Percentiles rank a stretch among this genome's conserved stretches.
Evolutionary conservation across 2,113 vertebrate species (phyloP).

Genomic region (Alectura lathami): DNA sequence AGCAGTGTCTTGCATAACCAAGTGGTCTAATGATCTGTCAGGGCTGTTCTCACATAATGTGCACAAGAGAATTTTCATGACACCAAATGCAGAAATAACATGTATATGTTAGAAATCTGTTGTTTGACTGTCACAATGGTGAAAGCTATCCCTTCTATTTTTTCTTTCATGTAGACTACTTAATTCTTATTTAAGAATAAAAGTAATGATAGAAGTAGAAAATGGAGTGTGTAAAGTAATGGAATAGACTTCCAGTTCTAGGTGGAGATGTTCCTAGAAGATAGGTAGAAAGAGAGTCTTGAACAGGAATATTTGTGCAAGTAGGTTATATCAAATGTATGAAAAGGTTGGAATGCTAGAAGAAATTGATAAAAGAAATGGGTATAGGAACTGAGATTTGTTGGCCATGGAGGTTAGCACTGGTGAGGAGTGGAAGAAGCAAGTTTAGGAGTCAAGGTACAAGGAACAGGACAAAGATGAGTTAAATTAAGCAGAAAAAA

Average conservation of each 20-base stretch:
- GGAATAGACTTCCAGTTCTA: not conserved
- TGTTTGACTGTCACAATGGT: not conserved
- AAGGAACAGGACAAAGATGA: not conserved
- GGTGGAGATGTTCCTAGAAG: not conserved
- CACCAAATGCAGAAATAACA: not conserved
- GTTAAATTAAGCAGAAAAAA: not conserved
- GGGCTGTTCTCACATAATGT: not conserved
- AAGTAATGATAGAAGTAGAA: not conserved
- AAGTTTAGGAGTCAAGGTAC: not conserved
- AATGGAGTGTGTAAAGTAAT: not conserved
- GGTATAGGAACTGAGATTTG: not conserved
- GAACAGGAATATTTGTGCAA: not conserved
- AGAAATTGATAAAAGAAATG: not conserved
- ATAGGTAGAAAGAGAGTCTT: not conserved
- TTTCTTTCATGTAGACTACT: not conserved
- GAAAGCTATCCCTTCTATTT: not conserved
- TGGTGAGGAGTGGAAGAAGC: not conserved
- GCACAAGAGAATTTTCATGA: not conserved
- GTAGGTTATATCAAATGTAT: not conserved
- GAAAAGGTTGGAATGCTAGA: not conserved
- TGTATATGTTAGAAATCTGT: not conserved
- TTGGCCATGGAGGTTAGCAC: not conserved
- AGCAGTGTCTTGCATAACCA: constrained; percentile 48
- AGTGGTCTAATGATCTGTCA: constrained; percentile 2
- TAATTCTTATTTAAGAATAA: not conserved